Base-by-base conservation (phyloP, 2,888 invertebrate genomes). In the Chelonus formosanus region DNA sequence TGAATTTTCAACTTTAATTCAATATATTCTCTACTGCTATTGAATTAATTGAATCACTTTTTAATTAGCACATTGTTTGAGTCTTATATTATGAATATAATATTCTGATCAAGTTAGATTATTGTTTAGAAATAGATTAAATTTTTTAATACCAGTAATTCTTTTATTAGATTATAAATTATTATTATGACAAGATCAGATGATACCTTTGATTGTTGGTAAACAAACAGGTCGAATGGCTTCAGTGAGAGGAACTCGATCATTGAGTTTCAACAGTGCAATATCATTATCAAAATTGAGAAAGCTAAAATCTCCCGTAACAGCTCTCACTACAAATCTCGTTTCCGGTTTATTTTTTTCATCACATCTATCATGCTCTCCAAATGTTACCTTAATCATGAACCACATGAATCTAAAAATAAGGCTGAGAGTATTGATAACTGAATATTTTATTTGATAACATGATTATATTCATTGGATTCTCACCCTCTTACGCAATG, bases 231-330 rank as follows among this genome's bases (percentile, higher is more conserved):
- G 95, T 57, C 92, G 89, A 71, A 95, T 92, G 60, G 89, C 88
- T 70, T 92, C 91, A 2, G 92, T 91, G 67, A 95, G 89, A 0
- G 92, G 91, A 45, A 95, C 93, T 53, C 89, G 87, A 77, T 94
- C 93, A 80, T 94, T 94, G 2, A 96, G 88, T 43, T 93, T 86
- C 65, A 96, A 84, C 62, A 96, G 82, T 0, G 95, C 94, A 71
- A 96, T 93, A 80, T 96, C 95, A 81, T 95, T 92, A 84, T 95
- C 93, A 78, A 95, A 96, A 85, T 94, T 95, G 58, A 91, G 87
- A 77, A 93, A 90, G 75, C 91, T 94, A 85, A 95, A 96, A 75
- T 92, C 91, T 72, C 93, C 92, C 5, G 91, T 88, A 63, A 92
- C 89, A 55, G 92, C 92, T 59, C 94, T 86, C 36, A 93, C 83